Evolutionary conservation across 2,113 vertebrate genomes (phyloP), one percentile per base, ranked within the genome.

Genomic region (Tricholaema leucomelas): DNA sequence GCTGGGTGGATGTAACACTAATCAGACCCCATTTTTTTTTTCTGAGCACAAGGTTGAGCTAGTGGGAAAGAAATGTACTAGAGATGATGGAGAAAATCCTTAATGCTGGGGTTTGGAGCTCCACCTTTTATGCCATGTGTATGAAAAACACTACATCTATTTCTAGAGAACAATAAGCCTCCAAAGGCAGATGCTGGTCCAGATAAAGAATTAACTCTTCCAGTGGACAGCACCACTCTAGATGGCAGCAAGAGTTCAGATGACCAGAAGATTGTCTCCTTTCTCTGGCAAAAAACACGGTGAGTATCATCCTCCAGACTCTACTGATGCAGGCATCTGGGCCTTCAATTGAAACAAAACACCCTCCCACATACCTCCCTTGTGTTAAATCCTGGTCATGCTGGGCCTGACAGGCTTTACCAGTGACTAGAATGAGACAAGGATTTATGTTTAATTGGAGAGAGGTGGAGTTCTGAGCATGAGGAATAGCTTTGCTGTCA

Each of bases 161-260:
- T 97, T 90, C 21, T 94, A 99, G 99, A 99, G 96, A 99, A 99
- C 97, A 99, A 99, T 92, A 99, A 99, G 81, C 98, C 99, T 5
- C 99, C 99, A 12, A 96, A 97, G 84, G 99, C 99, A 15, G 98
- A 99, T 67, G 98, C 99, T 36, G 99, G 99, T 67, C 99, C 99
- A 38, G 99, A 99, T 96, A 99, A 99, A 87, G 99, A 99, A 92
- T 96, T 99, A 92, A 99, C 98, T 14, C 98, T 99, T 78, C 99
- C 99, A 1, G 98, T 99, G 27, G 99, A 99, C 89, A 98, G 98
- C 87, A 99, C 99, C 76, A 99, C 97, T 27, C 96, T 99, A 92
- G 99, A 99, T 73, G 99, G 99, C 93, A 99, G 98, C 96, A 99
- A 98, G 94, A 99, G 99, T 97, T 98, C 95, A 0, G 99, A 99